Conservation (phyloP, 2,888 invertebrate genomes). For the Tolmerus cingulatus region DNA sequence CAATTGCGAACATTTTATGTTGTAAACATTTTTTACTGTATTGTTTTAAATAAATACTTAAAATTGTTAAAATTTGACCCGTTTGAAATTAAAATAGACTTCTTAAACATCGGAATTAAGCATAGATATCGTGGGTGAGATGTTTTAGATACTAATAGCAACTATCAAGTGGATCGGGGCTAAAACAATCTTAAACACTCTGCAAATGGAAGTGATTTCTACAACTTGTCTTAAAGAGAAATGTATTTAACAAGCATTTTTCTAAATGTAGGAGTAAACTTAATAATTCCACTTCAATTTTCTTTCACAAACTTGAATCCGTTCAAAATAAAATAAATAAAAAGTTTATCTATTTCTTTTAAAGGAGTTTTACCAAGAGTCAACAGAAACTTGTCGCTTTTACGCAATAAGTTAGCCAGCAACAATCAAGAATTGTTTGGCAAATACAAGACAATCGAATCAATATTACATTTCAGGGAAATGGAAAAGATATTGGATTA, state of each 20-base stretch:
- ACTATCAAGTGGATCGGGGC: no score
- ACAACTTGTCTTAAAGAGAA: no score
- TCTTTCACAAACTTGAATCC: not conserved
- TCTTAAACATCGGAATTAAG: no score
- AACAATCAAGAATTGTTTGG: not conserved
- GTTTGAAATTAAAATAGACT: no score
- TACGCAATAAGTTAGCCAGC: not conserved
- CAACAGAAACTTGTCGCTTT: not conserved
- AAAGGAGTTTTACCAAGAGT: not conserved
- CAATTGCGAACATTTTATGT: no score
- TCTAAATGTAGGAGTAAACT: not conserved
- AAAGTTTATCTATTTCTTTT: not conserved
- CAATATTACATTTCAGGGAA: not conserved
- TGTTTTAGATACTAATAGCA: no score
- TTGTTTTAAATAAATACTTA: no score
- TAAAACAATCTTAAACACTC: no score
- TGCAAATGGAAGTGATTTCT: no score
- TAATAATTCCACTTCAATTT: not conserved
- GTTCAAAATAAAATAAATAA: not conserved
- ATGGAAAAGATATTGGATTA: not conserved
- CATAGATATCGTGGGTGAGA: no score
- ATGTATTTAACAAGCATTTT: not conserved
- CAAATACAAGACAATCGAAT: not conserved
- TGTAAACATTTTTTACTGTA: no score
- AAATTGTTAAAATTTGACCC: no score